Evolutionary conservation across 2,797 vertebrate species (phyloP).

Genomic region (Sebastes trivittatus): DNA sequence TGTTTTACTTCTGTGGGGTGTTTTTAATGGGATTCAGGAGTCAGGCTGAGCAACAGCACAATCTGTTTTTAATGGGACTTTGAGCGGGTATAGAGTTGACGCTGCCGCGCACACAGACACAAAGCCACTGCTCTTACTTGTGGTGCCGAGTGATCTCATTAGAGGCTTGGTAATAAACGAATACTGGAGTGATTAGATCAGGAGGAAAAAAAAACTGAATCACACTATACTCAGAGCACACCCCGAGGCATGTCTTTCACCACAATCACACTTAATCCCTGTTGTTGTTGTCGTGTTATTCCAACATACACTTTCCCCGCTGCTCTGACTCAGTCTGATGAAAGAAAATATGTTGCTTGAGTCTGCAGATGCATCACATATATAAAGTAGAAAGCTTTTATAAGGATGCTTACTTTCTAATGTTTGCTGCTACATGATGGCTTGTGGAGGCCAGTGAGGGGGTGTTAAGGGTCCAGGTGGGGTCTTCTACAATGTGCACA

Average conservation of each 20-base stretch:
- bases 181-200: slow-evolving; percentile 51
- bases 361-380: not conserved
- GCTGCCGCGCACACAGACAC: slow-evolving; percentile 43
- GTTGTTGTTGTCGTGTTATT: slow-evolving; percentile 3
- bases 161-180: slow-evolving; percentile 60
- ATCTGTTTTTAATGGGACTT: slow-evolving; percentile 72
- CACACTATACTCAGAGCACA: slow-evolving; percentile 20
- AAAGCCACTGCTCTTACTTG: slow-evolving; percentile 55
- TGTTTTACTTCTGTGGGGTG: slow-evolving; percentile 68
- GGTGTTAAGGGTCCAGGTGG: not conserved
- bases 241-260: slow-evolving; percentile 26
- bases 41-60: slow-evolving; percentile 55
- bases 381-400: not conserved
- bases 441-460: not conserved
- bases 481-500: not conserved
- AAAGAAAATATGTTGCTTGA: not conserved
- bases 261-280: slow-evolving; percentile 27
- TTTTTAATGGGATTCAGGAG: slow-evolving; percentile 75
- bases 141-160: slow-evolving; percentile 67
- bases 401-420: not conserved
- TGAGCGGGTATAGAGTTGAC: slow-evolving; percentile 48
- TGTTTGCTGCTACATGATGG: not conserved
- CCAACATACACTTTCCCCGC: slow-evolving; percentile 21
- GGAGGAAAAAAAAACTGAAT: slow-evolving; percentile 25
- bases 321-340: slow-evolving; percentile 6